A percentile compares a stretch with the other conserved stretches of the same genome.
These are phyloP conservation scores for Choristoneura rosaceana DNA, from an alignment of 2,888 invertebrate genomes.

Conservation along the genomic window DNA sequence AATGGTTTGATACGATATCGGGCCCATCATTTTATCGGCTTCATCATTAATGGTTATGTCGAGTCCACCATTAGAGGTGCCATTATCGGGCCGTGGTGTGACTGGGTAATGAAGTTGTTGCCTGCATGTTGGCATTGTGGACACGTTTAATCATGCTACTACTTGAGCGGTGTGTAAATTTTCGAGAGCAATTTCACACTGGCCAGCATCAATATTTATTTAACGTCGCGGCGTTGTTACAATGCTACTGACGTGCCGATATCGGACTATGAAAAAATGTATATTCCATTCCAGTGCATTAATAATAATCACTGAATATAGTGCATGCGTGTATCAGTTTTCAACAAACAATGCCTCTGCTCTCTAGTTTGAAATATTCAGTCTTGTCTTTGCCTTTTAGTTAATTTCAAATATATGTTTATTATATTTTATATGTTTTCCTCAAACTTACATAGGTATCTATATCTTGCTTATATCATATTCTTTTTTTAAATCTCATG, in stretches of 20 bases:
- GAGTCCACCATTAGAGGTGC: conserved; percentile 18
- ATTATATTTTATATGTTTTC: no score
- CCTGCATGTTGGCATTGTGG: neutral
- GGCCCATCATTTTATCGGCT: conserved; percentile 6
- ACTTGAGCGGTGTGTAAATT: neutral
- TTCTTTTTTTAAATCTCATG: no score
- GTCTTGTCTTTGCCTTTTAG: no score
- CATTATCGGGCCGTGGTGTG: conserved; percentile 28
- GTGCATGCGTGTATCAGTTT: no score
- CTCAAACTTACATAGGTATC: no score
- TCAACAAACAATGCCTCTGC: no score
- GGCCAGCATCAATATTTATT: neutral
- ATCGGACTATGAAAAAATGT: neutral
- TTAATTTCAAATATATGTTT: no score
- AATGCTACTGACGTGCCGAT: neutral
- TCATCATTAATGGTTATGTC: conserved; percentile 1
- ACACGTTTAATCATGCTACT: neutral
- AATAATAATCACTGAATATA: no score
- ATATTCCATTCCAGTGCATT: no score
- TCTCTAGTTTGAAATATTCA: no score
- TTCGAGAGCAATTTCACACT: conserved; percentile 1
- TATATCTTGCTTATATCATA: no score
- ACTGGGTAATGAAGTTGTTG: conserved; percentile 27
- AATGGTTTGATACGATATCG: conserved; percentile 8
- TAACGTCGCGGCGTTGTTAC: neutral